A percentile compares a stretch with the other conserved stretches of the same genome.
Evolutionary conservation across 2,797 vertebrate species (phyloP).

Genomic region (Phrynocephalus guinanensis): DNA sequence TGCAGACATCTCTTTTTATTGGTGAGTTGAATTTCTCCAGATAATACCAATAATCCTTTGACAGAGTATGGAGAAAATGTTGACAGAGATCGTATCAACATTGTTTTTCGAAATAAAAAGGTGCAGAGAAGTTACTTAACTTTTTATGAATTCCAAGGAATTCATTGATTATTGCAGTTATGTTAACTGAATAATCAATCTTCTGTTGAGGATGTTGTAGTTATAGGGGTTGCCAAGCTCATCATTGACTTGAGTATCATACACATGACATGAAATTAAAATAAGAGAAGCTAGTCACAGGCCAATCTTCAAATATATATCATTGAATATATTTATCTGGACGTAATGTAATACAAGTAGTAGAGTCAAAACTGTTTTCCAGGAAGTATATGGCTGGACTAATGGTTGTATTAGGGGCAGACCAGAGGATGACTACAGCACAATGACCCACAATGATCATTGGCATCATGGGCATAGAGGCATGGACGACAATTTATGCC

Average conservation of each 20-base stretch:
- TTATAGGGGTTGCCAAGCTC: not conserved
- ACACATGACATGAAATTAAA: not conserved
- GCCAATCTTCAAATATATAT: not conserved
- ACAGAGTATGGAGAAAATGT: slow-evolving; percentile 15
- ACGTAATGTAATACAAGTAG: not conserved
- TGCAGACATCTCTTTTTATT: not conserved
- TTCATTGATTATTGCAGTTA: not conserved
- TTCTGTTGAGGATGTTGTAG: not conserved
- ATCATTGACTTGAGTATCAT: not conserved
- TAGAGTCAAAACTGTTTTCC: not conserved
- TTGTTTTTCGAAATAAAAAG: slow-evolving; percentile 22
- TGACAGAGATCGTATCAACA: slow-evolving; percentile 31
- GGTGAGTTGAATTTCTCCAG: slow-evolving; percentile 1
- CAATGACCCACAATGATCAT: not conserved
- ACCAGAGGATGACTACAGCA: not conserved
- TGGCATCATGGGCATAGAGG: not conserved
- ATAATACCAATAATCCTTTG: slow-evolving; percentile 21
- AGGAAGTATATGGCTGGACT: not conserved
- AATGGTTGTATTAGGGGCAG: not conserved
- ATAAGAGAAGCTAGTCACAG: not conserved
- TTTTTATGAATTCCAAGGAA: not conserved
- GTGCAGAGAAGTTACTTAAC: not conserved
- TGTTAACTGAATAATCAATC: not conserved
- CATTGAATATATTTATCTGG: not conserved
- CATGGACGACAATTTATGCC: not conserved